Evolutionary conservation across 2,797 vertebrate genomes (phyloP).

Genomic region (Tangara arthus): DNA sequence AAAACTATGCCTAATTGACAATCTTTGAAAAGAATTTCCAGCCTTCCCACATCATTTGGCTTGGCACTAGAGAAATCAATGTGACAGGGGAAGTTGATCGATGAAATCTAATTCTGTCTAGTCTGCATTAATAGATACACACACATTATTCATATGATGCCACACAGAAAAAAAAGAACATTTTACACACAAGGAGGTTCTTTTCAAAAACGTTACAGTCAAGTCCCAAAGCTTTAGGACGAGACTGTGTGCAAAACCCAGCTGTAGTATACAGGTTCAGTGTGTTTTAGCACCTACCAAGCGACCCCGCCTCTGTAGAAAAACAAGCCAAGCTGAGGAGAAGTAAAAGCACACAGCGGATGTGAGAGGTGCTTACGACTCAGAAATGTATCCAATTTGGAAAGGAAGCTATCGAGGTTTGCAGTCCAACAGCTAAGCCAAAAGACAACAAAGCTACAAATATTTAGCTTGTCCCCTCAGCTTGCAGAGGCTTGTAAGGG

Average conservation of each 20-base stretch:
- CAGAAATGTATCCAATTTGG: background rate
- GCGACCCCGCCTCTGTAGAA: background rate
- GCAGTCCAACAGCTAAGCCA: background rate
- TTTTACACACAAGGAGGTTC: background rate
- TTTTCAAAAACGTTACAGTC: background rate
- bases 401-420: background rate
- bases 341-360: background rate
- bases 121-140: background rate
- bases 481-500: background rate
- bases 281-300: background rate
- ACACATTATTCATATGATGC: background rate
- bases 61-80: constrained; percentile 51
- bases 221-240: background rate
- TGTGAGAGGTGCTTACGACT: background rate
- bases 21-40: constrained; percentile 55
- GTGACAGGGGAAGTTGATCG: constrained; percentile 10
- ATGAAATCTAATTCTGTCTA: constrained; percentile 34
- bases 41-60: constrained; percentile 58
- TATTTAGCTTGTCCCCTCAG: background rate
- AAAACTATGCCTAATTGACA: constrained; percentile 64
- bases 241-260: background rate
- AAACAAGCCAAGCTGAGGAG: background rate
- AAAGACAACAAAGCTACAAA: background rate
- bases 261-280: rapidly evolving
- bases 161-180: background rate